Evolutionary conservation across 2,888 invertebrate genomes (phyloP).

Genomic region (Coenonympha arcania): DNA sequence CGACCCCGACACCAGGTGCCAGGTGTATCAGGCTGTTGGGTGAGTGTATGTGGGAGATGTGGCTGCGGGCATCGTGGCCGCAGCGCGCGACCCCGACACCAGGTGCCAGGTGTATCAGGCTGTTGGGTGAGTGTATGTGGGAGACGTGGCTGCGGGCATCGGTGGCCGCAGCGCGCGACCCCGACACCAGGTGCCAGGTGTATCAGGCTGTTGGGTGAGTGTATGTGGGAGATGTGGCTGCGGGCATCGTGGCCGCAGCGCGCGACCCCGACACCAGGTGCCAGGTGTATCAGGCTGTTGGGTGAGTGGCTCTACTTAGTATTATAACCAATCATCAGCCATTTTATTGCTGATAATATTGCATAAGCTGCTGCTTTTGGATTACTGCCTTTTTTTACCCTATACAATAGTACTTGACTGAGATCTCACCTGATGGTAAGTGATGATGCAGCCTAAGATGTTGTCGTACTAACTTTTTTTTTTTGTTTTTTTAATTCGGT

Average conservation of each 20-base stretch:
- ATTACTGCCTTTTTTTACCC: no score
- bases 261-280: conserved; percentile 84
- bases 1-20: conserved; percentile 83
- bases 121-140: conserved; percentile 83
- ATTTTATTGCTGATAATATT: no score
- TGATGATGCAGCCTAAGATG: no score
- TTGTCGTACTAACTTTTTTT: no score
- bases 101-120: conserved; percentile 89
- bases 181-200: conserved; percentile 82
- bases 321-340: no score
- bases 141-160: conserved; percentile 91
- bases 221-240: conserved; percentile 87
- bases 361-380: no score
- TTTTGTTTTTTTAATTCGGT: no score
- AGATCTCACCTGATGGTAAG: no score
- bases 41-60: conserved; percentile 89
- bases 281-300: conserved; percentile 87
- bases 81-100: conserved; percentile 82
- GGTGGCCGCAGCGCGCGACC: conserved; percentile 84
- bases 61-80: conserved; percentile 87
- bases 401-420: no score
- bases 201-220: conserved; percentile 93
- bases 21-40: conserved; percentile 89
- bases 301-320: no score
- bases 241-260: conserved; percentile 86